Evolutionary conservation across 2,113 vertebrate genomes (phyloP).

Genomic region (Galbula dea): DNA sequence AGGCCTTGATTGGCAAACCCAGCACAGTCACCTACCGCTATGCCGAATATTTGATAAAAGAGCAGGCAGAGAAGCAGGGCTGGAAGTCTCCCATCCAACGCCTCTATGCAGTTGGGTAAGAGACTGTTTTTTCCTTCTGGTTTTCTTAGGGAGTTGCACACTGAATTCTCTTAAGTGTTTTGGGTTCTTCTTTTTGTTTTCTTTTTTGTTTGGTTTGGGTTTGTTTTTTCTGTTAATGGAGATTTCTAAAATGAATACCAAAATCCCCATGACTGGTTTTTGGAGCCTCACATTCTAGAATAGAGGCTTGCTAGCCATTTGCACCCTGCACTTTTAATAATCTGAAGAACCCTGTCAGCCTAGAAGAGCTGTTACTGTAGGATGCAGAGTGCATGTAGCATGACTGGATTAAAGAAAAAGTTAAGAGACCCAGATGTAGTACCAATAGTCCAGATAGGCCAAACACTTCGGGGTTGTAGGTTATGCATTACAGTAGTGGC

Average conservation of each 20-base stretch:
- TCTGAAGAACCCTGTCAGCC: neutral
- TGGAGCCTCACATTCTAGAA: neutral
- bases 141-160: neutral
- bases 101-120: slow-evolving; percentile 94
- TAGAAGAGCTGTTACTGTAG: neutral
- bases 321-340: neutral
- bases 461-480: neutral
- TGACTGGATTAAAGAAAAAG: neutral
- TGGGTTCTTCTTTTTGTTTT: neutral
- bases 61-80: slow-evolving; percentile 82
- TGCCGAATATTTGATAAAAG: slow-evolving; percentile 81
- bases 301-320: neutral
- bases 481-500: neutral
- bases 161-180: neutral
- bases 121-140: neutral
- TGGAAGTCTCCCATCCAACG: slow-evolving; percentile 83
- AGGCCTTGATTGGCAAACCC: slow-evolving; percentile 92
- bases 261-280: neutral
- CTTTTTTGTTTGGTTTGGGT: neutral
- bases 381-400: neutral
- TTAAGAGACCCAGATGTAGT: neutral
- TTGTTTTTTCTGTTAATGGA: too few species aligned
- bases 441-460: neutral
- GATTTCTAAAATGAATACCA: neutral
- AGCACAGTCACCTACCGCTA: slow-evolving; percentile 91